Evolutionary conservation across 2,888 invertebrate species (phyloP), one percentile per base, ranked within the genome.

Genomic region (Rhagophthalmus giganteus): DNA sequence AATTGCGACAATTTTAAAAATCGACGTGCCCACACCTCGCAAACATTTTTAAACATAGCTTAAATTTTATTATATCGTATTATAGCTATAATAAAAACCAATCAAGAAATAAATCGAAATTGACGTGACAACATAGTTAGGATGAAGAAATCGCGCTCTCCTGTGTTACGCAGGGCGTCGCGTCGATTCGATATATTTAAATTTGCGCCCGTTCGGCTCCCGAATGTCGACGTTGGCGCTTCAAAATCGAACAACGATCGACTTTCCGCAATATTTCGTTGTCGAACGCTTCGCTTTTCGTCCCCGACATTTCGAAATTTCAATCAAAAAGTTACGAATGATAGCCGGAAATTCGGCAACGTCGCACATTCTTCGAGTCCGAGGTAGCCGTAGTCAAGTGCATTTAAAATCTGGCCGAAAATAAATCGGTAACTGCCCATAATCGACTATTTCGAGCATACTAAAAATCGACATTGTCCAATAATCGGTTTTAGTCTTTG

Each of bases 111-210:
- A n/a, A n/a, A n/a, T n/a, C n/a, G n/a, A n/a, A n/a, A n/a, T n/a
- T n/a, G n/a, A n/a, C n/a, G n/a, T n/a, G n/a, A n/a, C n/a, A n/a
- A n/a, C n/a, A n/a, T n/a, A n/a, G n/a, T n/a, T n/a, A n/a, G n/a
- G n/a, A n/a, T n/a, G n/a, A n/a, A n/a, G n/a, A 30, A 15, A 34
- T 25, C 59, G 61, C 64, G 58, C 57, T 65, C 67, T 64, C 57
- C 67, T 61, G 67, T 67, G 62, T 69, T 69, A 69, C 69, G 69
- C 67, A 69, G 59, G 52, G 58, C 57, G 59, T 64, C 51, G 30
- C 39, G 39, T 49, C 33, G 45, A 49, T 39, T 49, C 39, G 11
- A 34, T 14, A 30, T 13, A 2, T 10, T 30, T 12, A 30, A 30
- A 12, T 30, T 2, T 2, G 2, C 4, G 13, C 2, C 2, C 10